Conservation (phyloP, 2,113 vertebrate species). For the Mirza zaza region DNA sequence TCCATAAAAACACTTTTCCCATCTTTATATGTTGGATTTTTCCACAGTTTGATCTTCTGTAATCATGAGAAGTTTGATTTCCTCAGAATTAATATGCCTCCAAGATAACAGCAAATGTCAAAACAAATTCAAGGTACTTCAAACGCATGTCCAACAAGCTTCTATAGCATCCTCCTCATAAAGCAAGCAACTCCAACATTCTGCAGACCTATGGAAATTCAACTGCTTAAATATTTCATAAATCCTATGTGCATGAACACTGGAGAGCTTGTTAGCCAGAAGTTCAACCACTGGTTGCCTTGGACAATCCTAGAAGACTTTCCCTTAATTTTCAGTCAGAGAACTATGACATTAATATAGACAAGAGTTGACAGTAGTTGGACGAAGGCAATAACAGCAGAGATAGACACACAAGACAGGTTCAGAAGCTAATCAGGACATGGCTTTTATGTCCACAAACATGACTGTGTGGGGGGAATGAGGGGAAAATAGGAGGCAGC, state of each 20-base stretch:
- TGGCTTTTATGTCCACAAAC: neutral
- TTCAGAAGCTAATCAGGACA: neutral
- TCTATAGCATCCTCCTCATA: constrained; percentile 1
- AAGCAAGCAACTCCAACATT: constrained; percentile 40
- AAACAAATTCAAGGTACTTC: neutral
- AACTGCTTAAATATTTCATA: constrained; percentile 61
- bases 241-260: neutral
- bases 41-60: neutral
- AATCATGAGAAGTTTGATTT: constrained; percentile 30
- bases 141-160: neutral
- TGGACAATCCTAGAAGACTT: constrained; percentile 54
- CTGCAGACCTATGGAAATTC: constrained; percentile 43
- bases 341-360: constrained; percentile 9
- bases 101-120: constrained; percentile 11
- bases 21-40: constrained; percentile 8
- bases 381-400: neutral
- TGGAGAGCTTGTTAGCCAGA: neutral
- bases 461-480: neutral
- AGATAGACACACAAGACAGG: neutral
- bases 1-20: constrained; percentile 15
- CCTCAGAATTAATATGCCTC: constrained; percentile 4
- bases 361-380: constrained; percentile 24
- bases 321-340: constrained; percentile 11
- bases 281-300: constrained; percentile 37
- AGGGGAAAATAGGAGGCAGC: neutral